These are phyloP conservation scores for Sphinx pinastri DNA, from an alignment of 2,888 invertebrate species.

Conservation along the genomic window DNA sequence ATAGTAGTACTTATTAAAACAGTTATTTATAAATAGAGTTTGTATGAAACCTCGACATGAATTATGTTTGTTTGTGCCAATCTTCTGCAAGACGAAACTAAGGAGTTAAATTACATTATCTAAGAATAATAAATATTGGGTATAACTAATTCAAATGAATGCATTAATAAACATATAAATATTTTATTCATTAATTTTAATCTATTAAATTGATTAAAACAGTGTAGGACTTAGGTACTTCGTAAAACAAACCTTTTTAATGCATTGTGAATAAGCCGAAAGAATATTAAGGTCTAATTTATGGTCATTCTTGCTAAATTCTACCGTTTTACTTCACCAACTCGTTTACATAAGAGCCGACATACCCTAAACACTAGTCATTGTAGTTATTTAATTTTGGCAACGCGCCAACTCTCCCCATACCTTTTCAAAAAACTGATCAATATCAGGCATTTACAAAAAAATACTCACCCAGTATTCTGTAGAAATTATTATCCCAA, in stretches of 20 bases:
- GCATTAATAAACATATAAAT: no score
- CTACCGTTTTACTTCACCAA: background rate
- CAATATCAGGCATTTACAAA: background rate
- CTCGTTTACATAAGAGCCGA: conserved; percentile 11
- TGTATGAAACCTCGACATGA: background rate
- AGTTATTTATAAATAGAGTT: background rate
- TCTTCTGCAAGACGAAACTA: background rate
- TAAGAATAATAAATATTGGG: no score
- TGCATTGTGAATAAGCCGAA: no score
- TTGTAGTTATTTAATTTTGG: conserved; percentile 30
- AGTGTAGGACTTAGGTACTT: no score
- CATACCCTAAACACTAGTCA: background rate
- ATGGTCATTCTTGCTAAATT: background rate
- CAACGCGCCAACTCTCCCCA: conserved; percentile 33
- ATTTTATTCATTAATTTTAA: no score
- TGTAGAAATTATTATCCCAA: conserved; percentile 75
- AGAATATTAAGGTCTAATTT: no score
- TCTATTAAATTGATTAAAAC: no score
- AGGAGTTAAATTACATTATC: no score
- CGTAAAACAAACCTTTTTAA: no score
- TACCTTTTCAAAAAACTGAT: conserved; percentile 12
- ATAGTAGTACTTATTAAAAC: background rate
- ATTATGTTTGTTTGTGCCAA: conserved; percentile 11
- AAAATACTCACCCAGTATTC: conserved; percentile 58
- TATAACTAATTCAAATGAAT: no score